Evolutionary conservation across 1,140 invertebrate genomes (phyloP).

Genomic region (Neoseiulus cucumeris): DNA sequence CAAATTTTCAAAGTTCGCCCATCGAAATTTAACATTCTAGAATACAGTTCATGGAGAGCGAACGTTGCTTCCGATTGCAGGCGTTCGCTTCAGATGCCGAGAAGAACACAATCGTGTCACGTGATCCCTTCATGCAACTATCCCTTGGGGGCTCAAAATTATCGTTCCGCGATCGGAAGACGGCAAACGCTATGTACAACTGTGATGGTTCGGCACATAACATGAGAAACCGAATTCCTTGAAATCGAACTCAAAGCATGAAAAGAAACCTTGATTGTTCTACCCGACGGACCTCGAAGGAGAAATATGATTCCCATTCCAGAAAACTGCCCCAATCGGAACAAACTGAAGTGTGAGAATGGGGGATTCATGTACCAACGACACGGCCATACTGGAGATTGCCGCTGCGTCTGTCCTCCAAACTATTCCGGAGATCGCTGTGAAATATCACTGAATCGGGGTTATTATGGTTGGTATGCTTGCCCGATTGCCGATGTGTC

Average conservation of each 20-base stretch:
- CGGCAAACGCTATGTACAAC: background rate
- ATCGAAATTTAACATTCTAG: no score
- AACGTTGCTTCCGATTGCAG: no score
- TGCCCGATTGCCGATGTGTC: no score
- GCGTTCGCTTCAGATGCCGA: background rate
- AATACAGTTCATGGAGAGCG: no score
- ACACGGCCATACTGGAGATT: background rate
- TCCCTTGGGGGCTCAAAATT: background rate
- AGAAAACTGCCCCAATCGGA: background rate
- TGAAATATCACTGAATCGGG: background rate
- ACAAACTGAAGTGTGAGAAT: background rate
- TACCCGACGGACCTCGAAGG: no score
- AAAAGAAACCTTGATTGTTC: no score
- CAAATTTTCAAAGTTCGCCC: no score
- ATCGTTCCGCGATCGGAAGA: background rate
- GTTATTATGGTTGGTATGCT: background rate
- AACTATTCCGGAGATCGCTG: background rate
- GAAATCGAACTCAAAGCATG: no score
- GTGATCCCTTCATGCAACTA: background rate
- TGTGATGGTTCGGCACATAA: background rate
- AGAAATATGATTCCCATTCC: background rate
- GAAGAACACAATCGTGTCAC: background rate
- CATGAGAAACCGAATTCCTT: no score
- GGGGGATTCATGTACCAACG: background rate
- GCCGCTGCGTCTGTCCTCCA: background rate